Conservation (phyloP, 2,888 invertebrate species). For the Galerucella pusilla region DNA sequence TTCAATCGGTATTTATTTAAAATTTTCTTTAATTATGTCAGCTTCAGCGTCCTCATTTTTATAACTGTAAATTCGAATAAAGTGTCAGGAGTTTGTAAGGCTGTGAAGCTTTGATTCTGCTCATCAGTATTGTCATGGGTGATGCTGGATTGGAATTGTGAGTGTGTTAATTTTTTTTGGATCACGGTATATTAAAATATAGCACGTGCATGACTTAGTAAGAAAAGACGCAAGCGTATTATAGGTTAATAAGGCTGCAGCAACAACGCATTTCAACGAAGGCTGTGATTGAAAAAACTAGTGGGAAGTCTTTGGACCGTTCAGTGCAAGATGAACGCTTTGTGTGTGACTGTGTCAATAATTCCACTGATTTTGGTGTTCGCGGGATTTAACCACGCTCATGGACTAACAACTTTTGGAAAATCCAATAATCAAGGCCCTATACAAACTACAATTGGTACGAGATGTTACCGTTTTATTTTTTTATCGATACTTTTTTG, state of each 20-base stretch:
- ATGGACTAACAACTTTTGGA: conserved; percentile 64
- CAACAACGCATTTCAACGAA: conserved; percentile 55
- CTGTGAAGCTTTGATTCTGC: too few relatives aligned
- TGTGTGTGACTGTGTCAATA: conserved; percentile 65
- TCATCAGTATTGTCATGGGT: too few relatives aligned
- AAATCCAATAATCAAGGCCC: conserved; percentile 57
- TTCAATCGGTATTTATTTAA: too few relatives aligned
- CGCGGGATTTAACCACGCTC: conserved; percentile 65
- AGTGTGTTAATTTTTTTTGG: conserved; percentile 21
- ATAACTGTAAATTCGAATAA: too few relatives aligned
- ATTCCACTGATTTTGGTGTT: conserved; percentile 68
- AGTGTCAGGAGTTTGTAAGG: too few relatives aligned
- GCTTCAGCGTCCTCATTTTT: too few relatives aligned
- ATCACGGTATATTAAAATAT: conserved; percentile 34
- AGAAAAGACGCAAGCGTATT: conserved; percentile 54
- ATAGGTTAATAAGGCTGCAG: conserved; percentile 50
- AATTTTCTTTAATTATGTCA: too few relatives aligned
- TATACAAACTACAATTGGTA: conserved; percentile 55
- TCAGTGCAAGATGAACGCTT: conserved; percentile 61
- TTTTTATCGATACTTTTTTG: conserved; percentile 36
- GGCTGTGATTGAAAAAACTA: conserved; percentile 57
- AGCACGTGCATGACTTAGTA: conserved; percentile 57
- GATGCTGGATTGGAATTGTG: not conserved
- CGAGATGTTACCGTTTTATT: conserved; percentile 40
- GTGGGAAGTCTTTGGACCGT: conserved; percentile 41